A percentile compares a stretch with the other conserved stretches of the same genome.
Evolutionary conservation across 2,888 invertebrate genomes (phyloP).

Genomic region (Hoplodrina ambigua): DNA sequence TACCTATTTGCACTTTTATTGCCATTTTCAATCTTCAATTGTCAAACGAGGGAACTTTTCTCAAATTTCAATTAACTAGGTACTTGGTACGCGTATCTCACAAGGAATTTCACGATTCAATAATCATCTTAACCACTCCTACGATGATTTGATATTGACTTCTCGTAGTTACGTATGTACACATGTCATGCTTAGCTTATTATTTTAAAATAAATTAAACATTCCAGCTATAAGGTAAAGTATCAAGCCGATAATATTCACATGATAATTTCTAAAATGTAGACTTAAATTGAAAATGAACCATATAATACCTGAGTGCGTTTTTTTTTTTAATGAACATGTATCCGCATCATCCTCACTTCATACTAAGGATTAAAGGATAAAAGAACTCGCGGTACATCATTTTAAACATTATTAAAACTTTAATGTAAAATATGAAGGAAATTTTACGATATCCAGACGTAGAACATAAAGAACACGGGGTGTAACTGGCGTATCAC

Average conservation of each 20-base stretch:
- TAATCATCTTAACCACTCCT: neutral
- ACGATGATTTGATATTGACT: slow-evolving; percentile 1
- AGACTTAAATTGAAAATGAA: neutral
- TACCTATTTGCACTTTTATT: slow-evolving; percentile 17
- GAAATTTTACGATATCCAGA: slow-evolving; percentile 67
- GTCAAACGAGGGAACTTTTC: neutral
- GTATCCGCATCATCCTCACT: neutral
- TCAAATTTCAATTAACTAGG: slow-evolving; percentile 3
- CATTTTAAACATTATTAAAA: slow-evolving; percentile 44
- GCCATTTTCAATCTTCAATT: slow-evolving; percentile 14
- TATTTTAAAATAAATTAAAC: neutral
- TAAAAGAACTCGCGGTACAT: slow-evolving; percentile 3
- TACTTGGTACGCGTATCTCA: neutral
- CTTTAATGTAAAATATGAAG: slow-evolving; percentile 47
- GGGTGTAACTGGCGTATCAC: slow-evolving; percentile 58
- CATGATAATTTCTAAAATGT: too few species aligned
- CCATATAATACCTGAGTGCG: neutral
- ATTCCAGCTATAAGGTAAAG: too few species aligned
- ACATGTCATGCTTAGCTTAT: neutral
- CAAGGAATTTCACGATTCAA: neutral
- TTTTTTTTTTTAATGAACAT: slow-evolving; percentile 5
- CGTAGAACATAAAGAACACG: slow-evolving; percentile 63
- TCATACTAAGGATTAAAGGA: slow-evolving; percentile 15
- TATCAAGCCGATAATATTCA: neutral
- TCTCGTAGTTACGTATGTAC: neutral